Evolutionary conservation across 2,888 invertebrate species (phyloP), one percentile per base, ranked within the genome.

Genomic region (Harpalus rufipes): DNA sequence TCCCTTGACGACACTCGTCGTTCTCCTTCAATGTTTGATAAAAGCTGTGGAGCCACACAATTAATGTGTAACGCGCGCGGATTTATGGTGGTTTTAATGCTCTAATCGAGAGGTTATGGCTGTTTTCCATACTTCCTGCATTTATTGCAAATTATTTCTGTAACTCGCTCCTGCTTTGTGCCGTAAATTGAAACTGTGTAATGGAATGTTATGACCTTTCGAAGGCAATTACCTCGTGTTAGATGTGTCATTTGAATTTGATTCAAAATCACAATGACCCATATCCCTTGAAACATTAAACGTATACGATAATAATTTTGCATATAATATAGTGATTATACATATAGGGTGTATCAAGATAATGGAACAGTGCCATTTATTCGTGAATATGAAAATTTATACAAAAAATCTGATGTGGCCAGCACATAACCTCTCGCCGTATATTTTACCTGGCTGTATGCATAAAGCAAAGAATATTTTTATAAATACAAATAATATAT

Each of bases 1-100:
- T 61, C 63, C 51, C n/a, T 14, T 81, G 61, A 81, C 63, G 81
- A 81, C 44, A 81, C 16, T 63, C 32, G 81, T 51, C 63, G 12
- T 78, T 10, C 44, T 44, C 0, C 16, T 44, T 44, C 44, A 16
- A 21, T 18, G 14, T 74, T 74, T 74, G 72, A 74, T 41, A 74
- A 68, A 68, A 12, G 68, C 39, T 68, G 68, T 41, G 39, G 68
- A 68, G 68, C 16, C 59, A 0, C 32, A 68, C 68, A 68, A 65
- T 65, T 39, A 68, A 68, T 68, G 39, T 68, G n/a, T 14, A 65
- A 68, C 68, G 5, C 6, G n/a, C 10, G 7, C 14, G 32, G 68
- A 39, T 68, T 68, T 68, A 68, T 68, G 10, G 68, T 18, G 8
- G 10, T 12, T 44, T 44, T 18, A 44, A 74, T 74, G 41, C 10